A percentile compares a stretch with the other conserved stretches of the same genome.
Evolutionary conservation across 2,888 invertebrate genomes (phyloP).

Genomic region (Julus scanicus): DNA sequence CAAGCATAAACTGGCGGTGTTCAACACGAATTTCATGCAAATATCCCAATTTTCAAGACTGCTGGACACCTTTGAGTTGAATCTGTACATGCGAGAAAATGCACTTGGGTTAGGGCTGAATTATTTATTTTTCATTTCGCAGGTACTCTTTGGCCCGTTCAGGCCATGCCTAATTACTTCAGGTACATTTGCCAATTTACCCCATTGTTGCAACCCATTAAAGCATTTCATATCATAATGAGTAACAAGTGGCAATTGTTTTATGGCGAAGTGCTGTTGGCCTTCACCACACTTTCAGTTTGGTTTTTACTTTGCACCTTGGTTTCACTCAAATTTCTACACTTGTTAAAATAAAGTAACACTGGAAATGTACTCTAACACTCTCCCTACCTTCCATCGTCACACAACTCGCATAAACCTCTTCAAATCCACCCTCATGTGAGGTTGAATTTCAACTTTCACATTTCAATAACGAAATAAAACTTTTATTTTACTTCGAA

Average conservation of each 20-base stretch:
- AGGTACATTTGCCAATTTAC: conserved; percentile 9
- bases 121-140: background rate
- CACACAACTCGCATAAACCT: too few species aligned
- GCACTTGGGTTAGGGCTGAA: too few species aligned
- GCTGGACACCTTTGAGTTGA: too few species aligned
- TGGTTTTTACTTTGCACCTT: background rate
- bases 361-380: background rate
- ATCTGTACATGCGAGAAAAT: too few species aligned
- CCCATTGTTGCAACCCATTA: background rate
- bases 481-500: too few species aligned
- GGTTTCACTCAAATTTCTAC: background rate
- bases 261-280: background rate
- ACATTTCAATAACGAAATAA: too few species aligned
- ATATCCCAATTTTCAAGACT: too few species aligned
- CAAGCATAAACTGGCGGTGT: too few species aligned
- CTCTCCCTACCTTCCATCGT: too few species aligned
- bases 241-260: background rate
- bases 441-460: too few species aligned
- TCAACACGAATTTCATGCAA: too few species aligned
- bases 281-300: background rate
- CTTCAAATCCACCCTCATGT: too few species aligned
- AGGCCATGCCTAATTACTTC: background rate
- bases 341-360: background rate
- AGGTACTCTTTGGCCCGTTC: background rate
- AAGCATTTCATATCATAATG: background rate